A percentile compares a stretch with the other conserved stretches of the same genome.
These are phyloP conservation scores for Tenthredo scrophulariae DNA, from an alignment of 2,888 invertebrate genomes.

Conservation along the genomic window DNA sequence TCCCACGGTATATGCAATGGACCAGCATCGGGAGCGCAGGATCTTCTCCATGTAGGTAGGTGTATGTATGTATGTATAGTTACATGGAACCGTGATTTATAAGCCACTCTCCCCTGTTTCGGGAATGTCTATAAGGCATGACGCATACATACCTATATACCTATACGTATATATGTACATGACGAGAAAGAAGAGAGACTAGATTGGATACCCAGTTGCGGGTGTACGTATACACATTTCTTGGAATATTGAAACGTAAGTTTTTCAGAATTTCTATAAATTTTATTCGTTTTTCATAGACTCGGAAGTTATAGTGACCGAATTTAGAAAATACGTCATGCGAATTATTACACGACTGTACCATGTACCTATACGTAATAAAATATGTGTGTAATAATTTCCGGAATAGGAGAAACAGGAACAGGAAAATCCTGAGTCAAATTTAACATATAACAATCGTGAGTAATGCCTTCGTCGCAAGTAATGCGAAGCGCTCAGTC, in stretches of 20 bases:
- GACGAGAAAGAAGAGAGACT: neutral
- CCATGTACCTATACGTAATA: neutral
- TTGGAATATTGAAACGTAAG: neutral
- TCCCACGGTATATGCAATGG: no score
- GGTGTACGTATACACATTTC: neutral
- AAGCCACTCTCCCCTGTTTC: conserved; percentile 34
- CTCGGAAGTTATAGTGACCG: neutral
- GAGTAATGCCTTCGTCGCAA: no score
- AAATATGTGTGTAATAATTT: neutral
- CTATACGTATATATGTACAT: neutral
- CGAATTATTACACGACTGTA: neutral
- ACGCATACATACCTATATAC: conserved; percentile 1
- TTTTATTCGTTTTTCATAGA: no score
- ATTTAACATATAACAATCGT: no score
- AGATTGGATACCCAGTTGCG: neutral
- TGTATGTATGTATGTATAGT: neutral
- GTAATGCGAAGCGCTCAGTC: no score
- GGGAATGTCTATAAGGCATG: conserved; percentile 19
- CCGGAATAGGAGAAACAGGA: neutral
- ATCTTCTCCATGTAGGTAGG: neutral
- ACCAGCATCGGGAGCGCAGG: no score
- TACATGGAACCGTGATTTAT: neutral
- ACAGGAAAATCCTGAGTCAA: neutral
- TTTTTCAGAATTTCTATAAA: neutral
- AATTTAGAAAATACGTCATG: neutral